Percentiles rank a stretch among this genome's conserved stretches.
phyloP scores from a whole-genome alignment of 2,888 invertebrate species.

The Hypselothyrea guttata region DNA sequence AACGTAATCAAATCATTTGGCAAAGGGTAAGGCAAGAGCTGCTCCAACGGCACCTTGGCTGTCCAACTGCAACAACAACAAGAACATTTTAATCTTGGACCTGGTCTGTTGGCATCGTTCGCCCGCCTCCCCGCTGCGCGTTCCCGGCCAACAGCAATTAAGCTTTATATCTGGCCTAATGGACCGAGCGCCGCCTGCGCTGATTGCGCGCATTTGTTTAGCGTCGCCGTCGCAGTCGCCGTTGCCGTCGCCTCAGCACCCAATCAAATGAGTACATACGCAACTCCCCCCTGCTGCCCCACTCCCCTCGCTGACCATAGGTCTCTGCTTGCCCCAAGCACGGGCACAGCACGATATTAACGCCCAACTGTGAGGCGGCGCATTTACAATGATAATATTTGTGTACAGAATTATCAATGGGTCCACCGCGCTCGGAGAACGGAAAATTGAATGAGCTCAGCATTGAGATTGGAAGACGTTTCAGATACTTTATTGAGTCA shows the following conservation, averaged over 20 bases:
- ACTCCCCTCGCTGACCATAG: constrained; percentile 1
- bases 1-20: constrained; percentile 77
- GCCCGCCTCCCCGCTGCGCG: constrained; percentile 79
- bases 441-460: constrained; percentile 32
- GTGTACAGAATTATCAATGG: constrained; percentile 74
- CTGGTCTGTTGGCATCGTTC: constrained; percentile 56
- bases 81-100: constrained; percentile 58
- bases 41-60: constrained; percentile 8
- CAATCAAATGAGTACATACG: constrained; percentile 70
- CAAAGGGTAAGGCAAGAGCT: constrained; percentile 44
- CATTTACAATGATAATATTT: constrained; percentile 77
- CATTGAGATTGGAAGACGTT: constrained; percentile 8
- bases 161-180: constrained; percentile 82
- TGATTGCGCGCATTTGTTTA: constrained; percentile 80
- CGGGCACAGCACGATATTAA: constrained; percentile 79
- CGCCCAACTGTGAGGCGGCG: constrained; percentile 79
- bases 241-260: constrained; percentile 36
- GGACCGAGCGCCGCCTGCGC: constrained; percentile 81
- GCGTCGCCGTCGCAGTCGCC: constrained; percentile 32
- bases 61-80: constrained; percentile 3
- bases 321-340: background rate
- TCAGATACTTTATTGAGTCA: constrained; percentile 3
- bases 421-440: constrained; percentile 43
- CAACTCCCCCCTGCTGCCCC: constrained; percentile 5
- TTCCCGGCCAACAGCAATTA: constrained; percentile 81